Evolutionary conservation across 2,113 vertebrate species (phyloP), one percentile per base, ranked within the genome.

Genomic region (Leptocoma aspasia): DNA sequence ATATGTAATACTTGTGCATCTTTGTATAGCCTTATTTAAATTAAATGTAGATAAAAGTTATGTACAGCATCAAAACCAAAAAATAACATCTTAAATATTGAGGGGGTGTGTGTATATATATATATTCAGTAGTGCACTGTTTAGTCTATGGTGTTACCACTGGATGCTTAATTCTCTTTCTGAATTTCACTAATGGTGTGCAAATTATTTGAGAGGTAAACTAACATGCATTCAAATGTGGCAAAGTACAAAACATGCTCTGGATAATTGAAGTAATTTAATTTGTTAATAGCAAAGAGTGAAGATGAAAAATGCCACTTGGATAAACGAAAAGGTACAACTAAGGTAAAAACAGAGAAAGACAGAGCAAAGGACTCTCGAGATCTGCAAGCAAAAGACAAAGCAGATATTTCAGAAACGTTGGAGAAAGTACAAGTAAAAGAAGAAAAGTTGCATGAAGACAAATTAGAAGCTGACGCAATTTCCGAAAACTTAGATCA

Each of bases 321-420:
- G 79, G 97, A 98, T 96, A 98, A 98, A 97, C 97, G 97, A 94
- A 98, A 98, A 97, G 94, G 94, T 91, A 54, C 95, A 20, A 56
- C 90, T 78, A 98, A 97, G 94, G 73, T 97, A 47, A 98, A 98
- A 97, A 22, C 41, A 86, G 98, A 98, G n/a, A 97, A 97, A 86
- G 92, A 91, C 0, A 96, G 91, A 89, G 92, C 84, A 37, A 97
- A 97, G 91, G 95, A 96, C 37, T 95, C 89, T 66, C 96, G 81
- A 37, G 85, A 97, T 83, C 66, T 86, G 42, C 97, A 96, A 91
- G 94, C 77, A 85, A 88, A 96, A 84, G 96, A 96, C 44, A 97
- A 95, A 91, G 93, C 71, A 69, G 92, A 96, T 88, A 84, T 60
- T 89, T 97, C 97, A 22, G 96, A 96, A 95, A 81, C 82, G 21